Base-by-base conservation (phyloP, 1,140 invertebrate species). In the Cardiocondyla obscurior region DNA sequence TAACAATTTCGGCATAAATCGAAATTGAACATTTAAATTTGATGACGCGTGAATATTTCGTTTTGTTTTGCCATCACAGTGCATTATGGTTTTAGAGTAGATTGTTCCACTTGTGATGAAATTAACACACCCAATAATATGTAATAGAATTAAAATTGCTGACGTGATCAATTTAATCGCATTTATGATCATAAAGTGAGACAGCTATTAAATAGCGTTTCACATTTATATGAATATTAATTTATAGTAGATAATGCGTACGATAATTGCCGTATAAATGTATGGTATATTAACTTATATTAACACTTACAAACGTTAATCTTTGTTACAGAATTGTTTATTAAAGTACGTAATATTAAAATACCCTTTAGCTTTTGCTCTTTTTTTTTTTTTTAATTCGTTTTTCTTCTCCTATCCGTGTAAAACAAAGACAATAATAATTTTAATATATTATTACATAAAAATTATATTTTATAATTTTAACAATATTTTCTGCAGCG, bases 121-220 rank as follows among this genome's bases (percentile, higher is more conserved):
- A 69, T 69, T 79, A 79, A 79, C 30, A n/a, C 14, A 2, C 5
- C 3, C 16, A 42, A 30, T 79, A 53, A 65, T 42, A 64, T 42
- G 6, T 79, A 39, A 79, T 30, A 30, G 19, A 67, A 53, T 28
- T 69, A 53, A 67, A 79, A 79, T 53, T 69, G 60, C 46, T 22
- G 49, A 65, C 16, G 10, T 36, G 44, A 79, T 79, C 30, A 42
- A 79, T 69, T 79, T 25, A 69, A 67, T 67, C n/a, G 22, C 22
- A 69, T 79, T 79, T 53, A 51, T 16, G 74, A 53, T 42, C 33
- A 49, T 69, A 69, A 51, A 79, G 74, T 33, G 62, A 53, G 62
- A 53, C 22, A 69, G 46, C 46, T 53, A 19, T 65, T 79, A 69
- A 79, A 69, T 53, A 53, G 28, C 22, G 33, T 46, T 77, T 67